Base-by-base conservation (phyloP, 2,113 vertebrate species). In the Eidolon helvum region DNA sequence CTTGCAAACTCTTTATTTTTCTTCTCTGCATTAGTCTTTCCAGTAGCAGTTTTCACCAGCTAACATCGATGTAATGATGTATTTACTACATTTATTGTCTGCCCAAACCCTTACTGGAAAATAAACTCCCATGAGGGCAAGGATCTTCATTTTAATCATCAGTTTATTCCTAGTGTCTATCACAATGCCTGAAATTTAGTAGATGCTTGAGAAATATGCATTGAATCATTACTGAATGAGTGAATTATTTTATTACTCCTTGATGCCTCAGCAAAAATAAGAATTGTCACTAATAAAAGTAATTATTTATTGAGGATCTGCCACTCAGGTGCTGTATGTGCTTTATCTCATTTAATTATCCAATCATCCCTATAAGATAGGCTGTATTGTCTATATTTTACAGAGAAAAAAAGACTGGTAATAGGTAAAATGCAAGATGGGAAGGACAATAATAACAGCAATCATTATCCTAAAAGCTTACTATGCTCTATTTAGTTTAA, bases 31-130 rank as follows among this genome's bases (percentile, higher is more conserved):
- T 90, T 84, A 74, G 74, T 96, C 10, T 90, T 89, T 9, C 50
- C 24, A 48, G 40, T 26, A 72, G 5, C 28, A 79, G 7, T 83
- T 89, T 90, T 80, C 38, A 61, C 26, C 53, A 95, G 85, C 8
- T 43, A 91, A 75, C 28, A 85, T 38, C 1, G 38, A 33, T 38
- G 33, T 57, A 79, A 63, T 92, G 38, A 61, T 7, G 72, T 87
- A 79, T 71, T 97, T 72, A 33, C 35, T 92, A 53, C 6, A 63
- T 65, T 90, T 94, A 28, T 63, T 66, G 35, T 86, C 33, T 96
- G 18, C 8, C 18, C 22, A 55, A 50, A 45, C 18, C 19, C 28
- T 43, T 5, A 28, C 16, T 38, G 28, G 66, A 91, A 86, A 86
- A 61, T 48, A 71, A 90, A 68, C 5, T 38, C 24, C 65, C 21